A percentile compares a stretch with the other conserved stretches of the same genome.
Conservation (phyloP, 2,797 vertebrate species). For the Graptemys geographica region DNA sequence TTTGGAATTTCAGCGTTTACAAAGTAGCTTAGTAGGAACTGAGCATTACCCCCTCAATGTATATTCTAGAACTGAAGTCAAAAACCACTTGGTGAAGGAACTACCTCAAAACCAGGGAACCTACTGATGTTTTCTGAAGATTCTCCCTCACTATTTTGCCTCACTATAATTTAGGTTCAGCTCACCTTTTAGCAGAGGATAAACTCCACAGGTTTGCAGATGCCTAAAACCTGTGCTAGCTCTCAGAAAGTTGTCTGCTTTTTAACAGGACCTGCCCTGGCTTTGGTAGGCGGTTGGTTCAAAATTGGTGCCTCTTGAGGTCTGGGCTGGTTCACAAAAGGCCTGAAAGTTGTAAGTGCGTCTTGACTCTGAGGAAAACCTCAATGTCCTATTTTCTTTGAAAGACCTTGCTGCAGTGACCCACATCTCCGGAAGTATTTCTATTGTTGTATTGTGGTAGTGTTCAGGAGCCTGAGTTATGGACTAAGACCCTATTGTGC, state of each 20-base stretch:
- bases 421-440: neutral
- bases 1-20: neutral
- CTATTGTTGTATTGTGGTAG: neutral
- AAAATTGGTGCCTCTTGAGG: neutral
- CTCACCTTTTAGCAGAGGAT: neutral
- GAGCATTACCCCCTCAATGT: neutral
- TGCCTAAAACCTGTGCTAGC: neutral
- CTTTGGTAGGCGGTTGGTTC: neutral
- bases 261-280: neutral
- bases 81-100: too few species aligned
- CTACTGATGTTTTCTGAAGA: neutral
- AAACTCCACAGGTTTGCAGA: too few species aligned
- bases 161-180: neutral
- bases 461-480: neutral
- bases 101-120: neutral
- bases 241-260: neutral
- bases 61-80: neutral
- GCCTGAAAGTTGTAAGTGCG: neutral
- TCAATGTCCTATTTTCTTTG: neutral
- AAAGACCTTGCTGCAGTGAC: neutral
- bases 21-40: neutral
- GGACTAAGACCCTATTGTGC: neutral
- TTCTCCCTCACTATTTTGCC: accelerated
- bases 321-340: neutral
- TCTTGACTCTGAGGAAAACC: neutral